A percentile compares a stretch with the other conserved stretches of the same genome.
Evolutionary conservation across 2,888 invertebrate genomes (phyloP).

Genomic region (Melipona beecheii): DNA sequence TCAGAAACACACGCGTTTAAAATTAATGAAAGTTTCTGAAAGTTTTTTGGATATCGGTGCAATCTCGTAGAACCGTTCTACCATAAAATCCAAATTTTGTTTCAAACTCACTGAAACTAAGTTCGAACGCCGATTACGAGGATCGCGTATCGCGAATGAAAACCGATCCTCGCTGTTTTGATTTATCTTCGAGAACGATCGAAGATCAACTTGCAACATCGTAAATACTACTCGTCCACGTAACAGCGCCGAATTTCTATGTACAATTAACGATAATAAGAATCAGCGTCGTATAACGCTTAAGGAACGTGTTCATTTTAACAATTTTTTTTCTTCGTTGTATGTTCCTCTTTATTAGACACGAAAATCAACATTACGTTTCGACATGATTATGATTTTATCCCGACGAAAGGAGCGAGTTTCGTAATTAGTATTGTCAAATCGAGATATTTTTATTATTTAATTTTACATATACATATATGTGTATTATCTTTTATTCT

Average conservation of each 20-base stretch:
- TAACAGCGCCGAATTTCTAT: slow-evolving; percentile 38
- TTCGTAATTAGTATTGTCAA: neutral
- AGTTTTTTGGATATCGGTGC: neutral
- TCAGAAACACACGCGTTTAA: neutral
- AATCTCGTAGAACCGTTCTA: neutral
- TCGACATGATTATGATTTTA: neutral
- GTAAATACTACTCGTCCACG: neutral
- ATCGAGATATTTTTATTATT: slow-evolving; percentile 7
- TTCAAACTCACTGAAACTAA: neutral
- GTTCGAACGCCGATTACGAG: neutral
- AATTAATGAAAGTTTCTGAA: neutral
- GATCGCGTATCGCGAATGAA: neutral
- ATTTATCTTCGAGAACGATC: neutral
- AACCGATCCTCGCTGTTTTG: neutral
- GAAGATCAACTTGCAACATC: neutral
- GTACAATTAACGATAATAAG: slow-evolving; percentile 29
- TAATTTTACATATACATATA: neutral
- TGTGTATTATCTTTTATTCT: neutral
- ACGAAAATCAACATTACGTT: neutral
- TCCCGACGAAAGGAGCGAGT: neutral
- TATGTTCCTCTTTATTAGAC: neutral
- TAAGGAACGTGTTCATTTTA: neutral
- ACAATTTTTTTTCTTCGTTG: neutral
- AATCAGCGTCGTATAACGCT: neutral
- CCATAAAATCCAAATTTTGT: neutral